A percentile compares a stretch with the other conserved stretches of the same genome.
These are phyloP conservation scores for Apis laboriosa DNA, from an alignment of 1,140 invertebrate species.

Conservation along the genomic window DNA sequence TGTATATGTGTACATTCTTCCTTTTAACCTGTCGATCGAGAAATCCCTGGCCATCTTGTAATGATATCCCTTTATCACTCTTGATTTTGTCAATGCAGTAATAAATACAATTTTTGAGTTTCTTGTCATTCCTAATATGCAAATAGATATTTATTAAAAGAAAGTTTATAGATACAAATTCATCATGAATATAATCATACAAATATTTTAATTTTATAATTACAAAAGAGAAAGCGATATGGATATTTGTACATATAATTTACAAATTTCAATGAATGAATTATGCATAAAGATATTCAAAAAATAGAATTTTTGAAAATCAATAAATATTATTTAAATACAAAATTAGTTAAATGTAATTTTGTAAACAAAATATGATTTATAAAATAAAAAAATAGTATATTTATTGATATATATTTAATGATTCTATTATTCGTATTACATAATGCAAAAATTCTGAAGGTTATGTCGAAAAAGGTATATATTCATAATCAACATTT, in stretches of 20 bases:
- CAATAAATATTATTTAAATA: background rate
- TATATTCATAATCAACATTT: background rate
- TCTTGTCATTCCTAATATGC: background rate
- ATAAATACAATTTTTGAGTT: background rate
- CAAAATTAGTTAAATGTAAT: background rate
- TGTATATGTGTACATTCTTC: conserved; percentile 18
- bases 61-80: conserved; percentile 38
- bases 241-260: background rate
- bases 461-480: background rate
- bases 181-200: background rate
- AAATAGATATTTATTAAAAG: background rate
- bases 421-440: background rate
- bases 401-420: background rate
- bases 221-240: conserved; percentile 18
- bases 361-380: background rate
- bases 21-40: conserved; percentile 53
- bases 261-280: background rate
- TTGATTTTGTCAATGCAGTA: conserved; percentile 5
- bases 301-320: background rate
- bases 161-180: background rate
- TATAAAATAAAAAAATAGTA: background rate
- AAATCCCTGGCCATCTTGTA: conserved; percentile 56
- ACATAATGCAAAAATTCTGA: conserved; percentile 1
- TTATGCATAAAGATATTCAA: background rate
- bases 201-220: background rate